These are phyloP conservation scores for Dryococelus australis DNA, from an alignment of 2,888 invertebrate species.

Conservation along the genomic window DNA sequence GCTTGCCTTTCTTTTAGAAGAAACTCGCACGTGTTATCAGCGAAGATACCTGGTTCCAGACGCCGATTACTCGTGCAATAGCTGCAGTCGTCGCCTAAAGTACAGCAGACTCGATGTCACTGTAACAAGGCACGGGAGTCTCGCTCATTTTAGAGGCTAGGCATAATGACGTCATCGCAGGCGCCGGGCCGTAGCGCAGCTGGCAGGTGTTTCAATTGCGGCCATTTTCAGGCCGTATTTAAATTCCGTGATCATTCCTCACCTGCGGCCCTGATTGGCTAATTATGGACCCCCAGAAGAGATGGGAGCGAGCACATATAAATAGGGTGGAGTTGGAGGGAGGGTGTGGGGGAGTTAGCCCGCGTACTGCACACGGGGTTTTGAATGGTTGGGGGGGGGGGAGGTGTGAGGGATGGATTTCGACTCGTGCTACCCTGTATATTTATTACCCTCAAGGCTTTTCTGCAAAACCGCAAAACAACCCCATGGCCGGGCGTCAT, in stretches of 20 bases:
- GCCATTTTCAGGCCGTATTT: slow-evolving; percentile 16
- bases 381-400: not conserved
- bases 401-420: slow-evolving; percentile 38
- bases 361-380: not conserved
- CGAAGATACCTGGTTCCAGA: too few species aligned
- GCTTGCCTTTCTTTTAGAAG: too few species aligned
- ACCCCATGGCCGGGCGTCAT: slow-evolving; percentile 42
- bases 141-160: not conserved
- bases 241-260: not conserved
- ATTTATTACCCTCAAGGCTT: slow-evolving; percentile 48
- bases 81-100: too few species aligned
- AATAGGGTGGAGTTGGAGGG: not conserved
- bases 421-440: slow-evolving; percentile 37
- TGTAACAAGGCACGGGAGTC: not conserved
- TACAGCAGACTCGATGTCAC: not conserved
- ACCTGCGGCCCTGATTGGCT: not conserved
- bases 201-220: slow-evolving; percentile 16
- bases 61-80: too few species aligned
- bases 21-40: too few species aligned
- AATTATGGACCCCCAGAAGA: slow-evolving; percentile 16
- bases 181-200: not conserved
- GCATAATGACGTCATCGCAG: not conserved
- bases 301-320: not conserved
- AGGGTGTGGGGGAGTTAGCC: slow-evolving; percentile 21
- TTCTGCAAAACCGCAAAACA: slow-evolving; percentile 47